phyloP scores from a whole-genome alignment of 2,888 invertebrate species.

The Chymomyza fuscimana region DNA sequence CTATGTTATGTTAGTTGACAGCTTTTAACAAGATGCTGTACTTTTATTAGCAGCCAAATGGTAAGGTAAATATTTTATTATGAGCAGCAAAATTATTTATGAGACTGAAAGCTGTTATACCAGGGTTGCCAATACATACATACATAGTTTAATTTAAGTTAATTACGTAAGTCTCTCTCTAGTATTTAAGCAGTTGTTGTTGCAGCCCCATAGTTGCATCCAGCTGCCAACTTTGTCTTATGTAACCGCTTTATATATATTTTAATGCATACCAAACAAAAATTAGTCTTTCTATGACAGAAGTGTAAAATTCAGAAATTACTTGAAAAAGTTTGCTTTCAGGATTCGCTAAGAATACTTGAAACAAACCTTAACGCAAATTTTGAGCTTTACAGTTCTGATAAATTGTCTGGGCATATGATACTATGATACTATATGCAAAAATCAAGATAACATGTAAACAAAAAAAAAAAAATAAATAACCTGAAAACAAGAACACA shows the following conservation, averaged over 20 bases:
- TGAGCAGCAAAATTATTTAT: too few species aligned
- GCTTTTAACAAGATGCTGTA: neutral
- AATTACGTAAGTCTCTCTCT: neutral
- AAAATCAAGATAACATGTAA: neutral
- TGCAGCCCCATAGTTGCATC: neutral
- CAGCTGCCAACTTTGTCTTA: slow-evolving; percentile 8
- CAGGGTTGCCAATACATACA: too few species aligned
- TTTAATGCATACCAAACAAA: neutral
- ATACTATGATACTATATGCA: neutral
- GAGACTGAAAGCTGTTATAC: too few species aligned
- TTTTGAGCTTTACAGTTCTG: too few species aligned
- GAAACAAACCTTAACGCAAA: too few species aligned
- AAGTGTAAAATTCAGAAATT: neutral
- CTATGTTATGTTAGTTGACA: neutral
- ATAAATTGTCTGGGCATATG: neutral
- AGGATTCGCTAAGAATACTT: too few species aligned
- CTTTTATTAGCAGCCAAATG: neutral
- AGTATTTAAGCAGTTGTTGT: slow-evolving; percentile 19
- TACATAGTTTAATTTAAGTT: neutral
- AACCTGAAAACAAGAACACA: too few species aligned
- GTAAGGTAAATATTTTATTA: too few species aligned
- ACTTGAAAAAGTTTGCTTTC: neutral
- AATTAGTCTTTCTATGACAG: neutral
- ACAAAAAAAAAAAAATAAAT: too few species aligned
- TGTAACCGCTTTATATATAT: neutral